A percentile compares a stretch with the other conserved stretches of the same genome.
These are phyloP conservation scores for Augochlora pura DNA, from an alignment of 1,140 invertebrate species.

Conservation along the genomic window DNA sequence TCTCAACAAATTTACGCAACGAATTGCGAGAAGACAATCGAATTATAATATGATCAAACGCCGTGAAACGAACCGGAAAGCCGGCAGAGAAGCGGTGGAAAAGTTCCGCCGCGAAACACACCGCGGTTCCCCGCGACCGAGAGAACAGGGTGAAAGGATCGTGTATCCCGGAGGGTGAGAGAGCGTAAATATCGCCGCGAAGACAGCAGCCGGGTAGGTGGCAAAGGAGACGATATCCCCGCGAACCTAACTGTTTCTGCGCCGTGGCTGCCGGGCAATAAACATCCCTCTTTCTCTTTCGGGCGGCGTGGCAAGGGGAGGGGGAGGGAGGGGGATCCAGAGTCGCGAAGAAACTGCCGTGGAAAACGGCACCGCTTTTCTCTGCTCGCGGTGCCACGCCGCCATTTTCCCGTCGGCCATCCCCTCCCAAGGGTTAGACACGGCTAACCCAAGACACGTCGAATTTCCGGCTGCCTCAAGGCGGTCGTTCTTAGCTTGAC, in stretches of 20 bases:
- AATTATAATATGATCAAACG: too few species aligned
- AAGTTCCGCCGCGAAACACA: neutral
- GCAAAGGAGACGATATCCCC: neutral
- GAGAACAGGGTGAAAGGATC: neutral
- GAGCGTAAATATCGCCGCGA: neutral
- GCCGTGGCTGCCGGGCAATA: neutral
- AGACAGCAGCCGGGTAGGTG: neutral
- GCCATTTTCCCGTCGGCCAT: neutral
- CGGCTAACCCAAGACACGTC: conserved; percentile 3
- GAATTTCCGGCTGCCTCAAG: conserved; percentile 5
- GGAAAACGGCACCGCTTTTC: neutral
- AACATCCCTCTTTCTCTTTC: neutral
- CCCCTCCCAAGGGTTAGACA: neutral
- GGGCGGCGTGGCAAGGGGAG: neutral
- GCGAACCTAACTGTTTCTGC: conserved; percentile 5
- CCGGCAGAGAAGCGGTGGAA: too few species aligned
- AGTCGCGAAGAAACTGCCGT: neutral
- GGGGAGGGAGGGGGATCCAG: too few species aligned
- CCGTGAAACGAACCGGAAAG: too few species aligned
- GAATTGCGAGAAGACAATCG: neutral
- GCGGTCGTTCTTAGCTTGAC: neutral
- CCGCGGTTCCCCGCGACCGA: neutral
- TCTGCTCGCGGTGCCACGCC: neutral
- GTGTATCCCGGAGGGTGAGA: neutral
- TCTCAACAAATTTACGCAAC: too few species aligned